Conservation (phyloP, 2,113 vertebrate species). For the Amblyornis subalaris region DNA sequence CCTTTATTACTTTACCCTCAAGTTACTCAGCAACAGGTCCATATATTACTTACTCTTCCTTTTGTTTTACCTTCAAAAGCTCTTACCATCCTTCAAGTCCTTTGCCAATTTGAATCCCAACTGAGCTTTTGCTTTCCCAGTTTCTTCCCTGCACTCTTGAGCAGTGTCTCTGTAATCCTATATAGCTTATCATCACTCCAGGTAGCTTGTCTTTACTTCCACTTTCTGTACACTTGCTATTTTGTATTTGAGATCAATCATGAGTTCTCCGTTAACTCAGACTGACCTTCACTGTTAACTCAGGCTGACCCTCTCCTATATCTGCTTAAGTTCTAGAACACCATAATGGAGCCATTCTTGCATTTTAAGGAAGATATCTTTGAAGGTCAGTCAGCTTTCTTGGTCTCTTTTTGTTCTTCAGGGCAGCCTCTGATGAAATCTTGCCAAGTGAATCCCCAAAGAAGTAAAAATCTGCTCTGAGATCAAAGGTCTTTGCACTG, state of each 20-base stretch:
- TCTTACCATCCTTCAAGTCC: background rate
- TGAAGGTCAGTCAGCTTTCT: background rate
- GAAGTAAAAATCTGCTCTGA: background rate
- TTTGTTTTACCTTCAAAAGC: background rate
- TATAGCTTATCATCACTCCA: background rate
- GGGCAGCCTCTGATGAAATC: background rate
- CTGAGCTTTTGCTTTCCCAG: background rate
- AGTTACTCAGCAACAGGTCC: background rate
- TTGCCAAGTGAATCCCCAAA: background rate
- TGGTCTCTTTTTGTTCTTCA: background rate
- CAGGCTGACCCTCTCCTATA: background rate
- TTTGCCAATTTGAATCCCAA: background rate
- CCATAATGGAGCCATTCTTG: background rate
- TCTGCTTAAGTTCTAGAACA: background rate
- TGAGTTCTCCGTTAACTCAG: rapidly evolving
- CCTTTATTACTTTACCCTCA: background rate
- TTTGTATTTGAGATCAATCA: background rate
- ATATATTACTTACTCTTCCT: background rate
- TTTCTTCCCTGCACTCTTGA: background rate
- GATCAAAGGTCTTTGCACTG: background rate
- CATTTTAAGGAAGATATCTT: background rate
- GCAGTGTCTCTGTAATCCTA: background rate
- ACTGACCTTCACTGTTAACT: background rate
- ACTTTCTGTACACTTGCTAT: background rate
- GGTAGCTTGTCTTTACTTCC: background rate